Base-by-base conservation (phyloP, 2,113 vertebrate species). In the Sardina pilchardus region DNA sequence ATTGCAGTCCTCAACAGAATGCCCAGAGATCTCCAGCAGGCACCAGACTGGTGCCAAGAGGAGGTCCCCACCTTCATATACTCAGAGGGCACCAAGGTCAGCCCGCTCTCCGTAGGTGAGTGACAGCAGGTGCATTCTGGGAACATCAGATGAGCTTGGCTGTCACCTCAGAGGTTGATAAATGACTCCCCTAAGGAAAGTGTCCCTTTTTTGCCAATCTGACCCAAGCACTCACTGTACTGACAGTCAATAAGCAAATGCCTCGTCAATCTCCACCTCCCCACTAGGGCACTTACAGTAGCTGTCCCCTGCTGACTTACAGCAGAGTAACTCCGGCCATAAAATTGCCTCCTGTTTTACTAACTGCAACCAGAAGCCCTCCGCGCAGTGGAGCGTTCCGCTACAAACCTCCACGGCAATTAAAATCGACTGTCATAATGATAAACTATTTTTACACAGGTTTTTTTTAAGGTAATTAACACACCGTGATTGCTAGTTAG, bases 181-280 rank as follows among this genome's bases (percentile, higher is more conserved):
- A 78, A 78, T 16, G 71, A 34, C 71, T 71, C 2, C 67, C 3
- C 16, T 3, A 24, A 59, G 14, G 30, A 78, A 34, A 78, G 71
- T 78, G 34, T 36, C 30, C 1, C 30, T 78, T 78, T 78, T 78
- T 78, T 5, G 3, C 26, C 5, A 34, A 36, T 78, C 14, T 10
- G 30, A 17, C 12, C 34, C 34, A 1, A 78, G 71, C 71, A 78
- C 71, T 75, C 67, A 34, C 71, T 78, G 26, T 78, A 78, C 71
- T 78, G 30, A 78, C 30, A 36, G 71, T 78, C 71, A 36, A 78
- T 78, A 78, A 78, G 34, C 71, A 78, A 78, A 78, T 78, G 71
- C 34, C 34, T 78, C 71, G 34, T 78, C 26, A 78, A 36, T 36
- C 71, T 78, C 71, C 71, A 16, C 30, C 71, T 78, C 26, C 16